Evolutionary conservation across 1,140 invertebrate genomes (phyloP), one percentile per base, ranked within the genome.

Genomic region (Scylla paramamosain): DNA sequence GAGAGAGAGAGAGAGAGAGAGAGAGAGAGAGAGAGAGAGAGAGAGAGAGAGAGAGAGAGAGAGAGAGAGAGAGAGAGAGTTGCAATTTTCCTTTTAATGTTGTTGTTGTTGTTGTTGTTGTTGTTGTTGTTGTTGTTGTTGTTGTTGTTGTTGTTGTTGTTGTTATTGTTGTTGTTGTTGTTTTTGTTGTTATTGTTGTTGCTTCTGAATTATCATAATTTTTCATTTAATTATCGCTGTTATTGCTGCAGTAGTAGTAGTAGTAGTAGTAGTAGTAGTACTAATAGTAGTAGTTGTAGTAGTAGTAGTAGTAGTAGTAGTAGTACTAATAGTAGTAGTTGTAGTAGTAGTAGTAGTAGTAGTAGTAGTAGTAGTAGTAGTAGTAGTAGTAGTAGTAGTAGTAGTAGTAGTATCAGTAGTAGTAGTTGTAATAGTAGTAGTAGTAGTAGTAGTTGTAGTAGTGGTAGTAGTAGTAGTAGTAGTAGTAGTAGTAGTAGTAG

Each of bases 211-310:
- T 2, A 6, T 39, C 39, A 39, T 39, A 39, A 6, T 39, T 39
- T 39, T 39, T 39, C 52, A 59, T 16, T 12, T 59, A 59, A 12
- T 16, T 12, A 52, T 52, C 6, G 48, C 48, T n/a, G 14, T n/a
- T n/a, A n/a, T n/a, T 31, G 29, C 6, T 48, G 46, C 12, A 12
- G 46, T 48, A 16, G 59, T 67, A 4, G 20, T 67, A 4, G 59
- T 16, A 16, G 59, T 67, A 4, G 8, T 67, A 25, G 59, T 67
- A 67, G 59, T 67, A 25, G 59, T 67, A 25, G 59, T 87, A n/a
- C n/a, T n/a, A n/a, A n/a, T n/a, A n/a, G 84, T 87, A 87, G 84
- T 87, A 45, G 84, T 87, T 52, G 84, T 45, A 87, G 84, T 67
- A 67, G 59, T 67, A 67, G 59, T 67, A 67, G 59, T 67, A 67